phyloP scores from a whole-genome alignment of 2,113 vertebrate species.

The Thryonomys swinderianus region DNA sequence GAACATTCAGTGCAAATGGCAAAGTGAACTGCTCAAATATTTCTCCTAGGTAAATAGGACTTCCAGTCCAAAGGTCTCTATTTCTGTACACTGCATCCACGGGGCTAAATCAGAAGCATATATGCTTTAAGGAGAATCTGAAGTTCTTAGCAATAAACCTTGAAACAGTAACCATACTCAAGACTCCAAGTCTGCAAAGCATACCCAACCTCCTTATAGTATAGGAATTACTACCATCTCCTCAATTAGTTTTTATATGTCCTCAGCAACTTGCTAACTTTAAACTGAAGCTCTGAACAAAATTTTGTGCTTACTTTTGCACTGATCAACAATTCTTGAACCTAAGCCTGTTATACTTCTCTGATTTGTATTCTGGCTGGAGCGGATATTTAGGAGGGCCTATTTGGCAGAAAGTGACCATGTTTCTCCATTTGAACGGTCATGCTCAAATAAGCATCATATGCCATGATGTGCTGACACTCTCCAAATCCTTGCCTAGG shows the following conservation, averaged over 20 bases:
- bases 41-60: conserved; percentile 12
- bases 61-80: not conserved
- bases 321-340: not conserved
- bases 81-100: not conserved
- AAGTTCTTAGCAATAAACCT: conserved; percentile 5
- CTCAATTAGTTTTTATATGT: conserved; percentile 39
- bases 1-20: not conserved
- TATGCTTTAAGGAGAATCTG: not conserved
- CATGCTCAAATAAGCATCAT: not conserved
- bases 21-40: not conserved
- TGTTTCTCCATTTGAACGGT: not conserved
- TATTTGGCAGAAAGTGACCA: conserved; percentile 3
- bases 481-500: not conserved
- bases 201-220: not conserved
- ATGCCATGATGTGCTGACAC: not conserved
- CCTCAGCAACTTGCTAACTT: not conserved
- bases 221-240: not conserved
- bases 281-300: conserved; percentile 29
- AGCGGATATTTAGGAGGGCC: not conserved
- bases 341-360: not conserved
- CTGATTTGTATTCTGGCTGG: not conserved
- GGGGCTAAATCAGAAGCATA: conserved; percentile 5
- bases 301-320: conserved; percentile 13
- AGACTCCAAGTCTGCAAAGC: not conserved
- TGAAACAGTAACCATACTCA: conserved; percentile 10